Conservation (phyloP, 2,888 invertebrate species). For the Megaustenia siamemsis region DNA sequence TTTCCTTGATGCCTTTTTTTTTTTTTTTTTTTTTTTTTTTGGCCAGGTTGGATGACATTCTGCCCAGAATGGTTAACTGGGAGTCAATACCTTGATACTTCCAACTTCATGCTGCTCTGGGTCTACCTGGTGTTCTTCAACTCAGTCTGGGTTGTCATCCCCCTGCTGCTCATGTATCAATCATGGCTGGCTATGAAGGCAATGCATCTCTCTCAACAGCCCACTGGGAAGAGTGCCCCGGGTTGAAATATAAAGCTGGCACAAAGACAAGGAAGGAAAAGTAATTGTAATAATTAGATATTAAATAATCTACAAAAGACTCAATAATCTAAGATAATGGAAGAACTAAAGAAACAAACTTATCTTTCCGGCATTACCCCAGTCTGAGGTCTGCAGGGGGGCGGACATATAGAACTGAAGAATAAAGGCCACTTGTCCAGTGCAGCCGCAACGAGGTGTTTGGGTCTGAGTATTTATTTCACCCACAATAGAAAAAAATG, state of each 20-base stretch:
- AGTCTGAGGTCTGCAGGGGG: no score
- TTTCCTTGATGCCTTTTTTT: no score
- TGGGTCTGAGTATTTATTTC: no score
- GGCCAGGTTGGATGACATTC: conserved; percentile 78
- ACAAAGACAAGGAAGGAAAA: conserved; percentile 2
- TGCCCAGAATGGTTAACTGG: conserved; percentile 77
- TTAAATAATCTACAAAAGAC: no score
- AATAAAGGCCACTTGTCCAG: no score
- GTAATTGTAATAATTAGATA: not conserved
- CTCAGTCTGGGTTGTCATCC: conserved; percentile 77
- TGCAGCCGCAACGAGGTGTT: no score
- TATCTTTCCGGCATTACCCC: no score
- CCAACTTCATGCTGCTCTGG: conserved; percentile 75
- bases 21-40: not conserved
- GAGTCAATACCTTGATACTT: conserved; percentile 70
- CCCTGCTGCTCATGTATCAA: conserved; percentile 72
- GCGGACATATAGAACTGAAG: no score
- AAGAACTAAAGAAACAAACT: no score
- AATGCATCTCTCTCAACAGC: not conserved
- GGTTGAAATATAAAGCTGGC: not conserved
- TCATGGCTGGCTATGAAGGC: conserved; percentile 66
- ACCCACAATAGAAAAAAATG: no score
- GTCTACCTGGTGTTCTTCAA: conserved; percentile 78
- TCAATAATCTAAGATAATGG: no score
- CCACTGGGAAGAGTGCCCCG: not conserved